Evolutionary conservation across 2,113 vertebrate species (phyloP).

Genomic region (Nannospalax galili): DNA sequence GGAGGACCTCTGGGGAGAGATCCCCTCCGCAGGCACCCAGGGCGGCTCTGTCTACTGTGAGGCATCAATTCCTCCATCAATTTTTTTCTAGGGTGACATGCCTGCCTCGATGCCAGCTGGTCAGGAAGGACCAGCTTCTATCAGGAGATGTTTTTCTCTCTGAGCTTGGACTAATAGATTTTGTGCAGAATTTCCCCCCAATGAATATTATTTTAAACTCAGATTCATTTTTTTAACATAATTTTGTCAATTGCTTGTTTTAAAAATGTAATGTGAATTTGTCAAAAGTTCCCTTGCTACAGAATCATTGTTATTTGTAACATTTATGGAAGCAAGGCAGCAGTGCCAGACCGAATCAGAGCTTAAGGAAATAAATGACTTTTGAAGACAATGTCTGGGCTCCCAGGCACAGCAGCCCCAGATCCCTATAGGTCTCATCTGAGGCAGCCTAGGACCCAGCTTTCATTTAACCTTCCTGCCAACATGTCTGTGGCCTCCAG

Average conservation of each 20-base stretch:
- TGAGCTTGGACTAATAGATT: too few species aligned
- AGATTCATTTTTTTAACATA: not conserved
- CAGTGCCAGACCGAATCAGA: fast-evolving
- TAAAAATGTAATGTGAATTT: not conserved
- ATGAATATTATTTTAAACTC: not conserved
- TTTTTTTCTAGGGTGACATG: too few species aligned
- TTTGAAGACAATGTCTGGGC: not conserved
- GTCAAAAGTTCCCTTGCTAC: not conserved
- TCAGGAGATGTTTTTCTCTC: not conserved
- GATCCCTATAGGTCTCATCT: fast-evolving
- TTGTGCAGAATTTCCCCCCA: not conserved
- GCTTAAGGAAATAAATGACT: not conserved
- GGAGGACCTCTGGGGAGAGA: too few species aligned
- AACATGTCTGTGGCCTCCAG: not conserved
- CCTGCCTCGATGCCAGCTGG: fast-evolving
- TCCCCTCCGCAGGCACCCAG: fast-evolving
- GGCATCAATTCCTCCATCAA: fast-evolving
- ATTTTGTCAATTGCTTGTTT: not conserved
- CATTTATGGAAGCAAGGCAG: fast-evolving
- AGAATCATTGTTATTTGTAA: not conserved
- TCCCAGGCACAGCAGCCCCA: not conserved
- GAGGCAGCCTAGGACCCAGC: fast-evolving
- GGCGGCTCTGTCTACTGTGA: not conserved
- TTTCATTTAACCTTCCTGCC: not conserved
- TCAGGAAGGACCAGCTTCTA: not conserved